Conservation (phyloP, 2,113 vertebrate genomes). For the Grantiella picta region DNA sequence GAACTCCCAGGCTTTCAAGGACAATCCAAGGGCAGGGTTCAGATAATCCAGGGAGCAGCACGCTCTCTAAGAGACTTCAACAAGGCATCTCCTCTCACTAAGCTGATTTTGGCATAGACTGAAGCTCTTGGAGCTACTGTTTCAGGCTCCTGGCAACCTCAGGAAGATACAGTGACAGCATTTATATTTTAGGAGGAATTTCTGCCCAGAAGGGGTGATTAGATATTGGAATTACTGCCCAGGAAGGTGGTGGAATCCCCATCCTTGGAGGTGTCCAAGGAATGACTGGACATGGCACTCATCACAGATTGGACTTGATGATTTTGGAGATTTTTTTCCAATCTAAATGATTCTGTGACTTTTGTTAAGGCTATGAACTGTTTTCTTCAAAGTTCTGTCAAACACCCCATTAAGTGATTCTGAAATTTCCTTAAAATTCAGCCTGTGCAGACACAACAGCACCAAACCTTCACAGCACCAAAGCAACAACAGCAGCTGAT, state of each 20-base stretch:
- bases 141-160: not conserved
- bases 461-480: not conserved
- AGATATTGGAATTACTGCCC: not conserved
- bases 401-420: not conserved
- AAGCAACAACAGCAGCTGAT: not conserved
- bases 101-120: not conserved
- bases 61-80: not conserved
- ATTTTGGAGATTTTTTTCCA: not conserved
- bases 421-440: not conserved
- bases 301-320: not conserved
- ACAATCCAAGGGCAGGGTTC: not conserved
- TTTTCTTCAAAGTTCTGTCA: not conserved
- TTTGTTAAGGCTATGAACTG: not conserved
- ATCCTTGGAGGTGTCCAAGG: not conserved
- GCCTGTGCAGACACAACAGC: not conserved
- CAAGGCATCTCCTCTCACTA: not conserved
- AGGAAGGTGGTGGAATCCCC: not conserved
- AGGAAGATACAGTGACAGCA: not conserved
- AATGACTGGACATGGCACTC: not conserved
- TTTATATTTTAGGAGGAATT: fast-evolving
- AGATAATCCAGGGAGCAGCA: not conserved
- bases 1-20: not conserved
- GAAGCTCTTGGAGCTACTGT: not conserved
- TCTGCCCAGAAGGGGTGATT: not conserved
- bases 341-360: not conserved